phyloP scores from a whole-genome alignment of 2,113 vertebrate genomes.

The Paracanthobrama guichenoti region DNA sequence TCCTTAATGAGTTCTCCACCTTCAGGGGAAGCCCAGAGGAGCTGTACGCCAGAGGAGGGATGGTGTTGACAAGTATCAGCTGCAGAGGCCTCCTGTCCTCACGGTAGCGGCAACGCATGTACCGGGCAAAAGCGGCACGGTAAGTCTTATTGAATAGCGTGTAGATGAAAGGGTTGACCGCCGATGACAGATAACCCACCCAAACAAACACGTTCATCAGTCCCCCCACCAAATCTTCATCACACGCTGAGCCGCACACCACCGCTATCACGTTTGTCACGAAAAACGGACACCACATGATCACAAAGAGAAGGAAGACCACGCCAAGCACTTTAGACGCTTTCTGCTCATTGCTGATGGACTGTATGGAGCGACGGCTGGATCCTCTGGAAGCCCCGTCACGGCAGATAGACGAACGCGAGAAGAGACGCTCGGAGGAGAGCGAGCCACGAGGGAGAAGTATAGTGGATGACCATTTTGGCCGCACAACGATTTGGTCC shows the following conservation, averaged over 20 bases:
- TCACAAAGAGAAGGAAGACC: slow-evolving; percentile 95
- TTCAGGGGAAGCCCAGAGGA: slow-evolving; percentile 81
- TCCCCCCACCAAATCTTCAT: slow-evolving; percentile 75
- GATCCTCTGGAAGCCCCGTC: slow-evolving; percentile 57
- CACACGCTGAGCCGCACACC: slow-evolving; percentile 83
- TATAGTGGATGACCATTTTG: slow-evolving; percentile 84
- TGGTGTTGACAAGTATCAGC: slow-evolving; percentile 91
- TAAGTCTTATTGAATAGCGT: slow-evolving; percentile 96
- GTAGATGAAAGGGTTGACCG: slow-evolving; percentile 93
- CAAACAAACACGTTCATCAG: slow-evolving; percentile 95
- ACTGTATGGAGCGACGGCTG: slow-evolving; percentile 89
- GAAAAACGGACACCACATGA: slow-evolving; percentile 99
- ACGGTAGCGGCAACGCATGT: slow-evolving; percentile 88
- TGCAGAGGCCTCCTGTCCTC: slow-evolving; percentile 89
- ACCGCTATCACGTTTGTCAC: slow-evolving; percentile 93
- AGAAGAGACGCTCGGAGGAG: slow-evolving; percentile 89
- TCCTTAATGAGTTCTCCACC: slow-evolving; percentile 73
- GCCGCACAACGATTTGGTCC: slow-evolving; percentile 82
- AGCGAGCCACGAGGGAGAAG: slow-evolving; percentile 87
- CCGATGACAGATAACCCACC: slow-evolving; percentile 95
- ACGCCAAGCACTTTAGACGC: slow-evolving; percentile 96
- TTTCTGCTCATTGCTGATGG: slow-evolving; percentile 95
- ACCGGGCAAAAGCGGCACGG: slow-evolving; percentile 88
- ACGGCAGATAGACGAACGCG: slow-evolving; percentile 83
- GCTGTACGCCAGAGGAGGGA: slow-evolving; percentile 87